A percentile compares a stretch with the other conserved stretches of the same genome.
These are phyloP conservation scores for Hipposideros larvatus DNA, from an alignment of 2,797 vertebrate species.

Conservation along the genomic window DNA sequence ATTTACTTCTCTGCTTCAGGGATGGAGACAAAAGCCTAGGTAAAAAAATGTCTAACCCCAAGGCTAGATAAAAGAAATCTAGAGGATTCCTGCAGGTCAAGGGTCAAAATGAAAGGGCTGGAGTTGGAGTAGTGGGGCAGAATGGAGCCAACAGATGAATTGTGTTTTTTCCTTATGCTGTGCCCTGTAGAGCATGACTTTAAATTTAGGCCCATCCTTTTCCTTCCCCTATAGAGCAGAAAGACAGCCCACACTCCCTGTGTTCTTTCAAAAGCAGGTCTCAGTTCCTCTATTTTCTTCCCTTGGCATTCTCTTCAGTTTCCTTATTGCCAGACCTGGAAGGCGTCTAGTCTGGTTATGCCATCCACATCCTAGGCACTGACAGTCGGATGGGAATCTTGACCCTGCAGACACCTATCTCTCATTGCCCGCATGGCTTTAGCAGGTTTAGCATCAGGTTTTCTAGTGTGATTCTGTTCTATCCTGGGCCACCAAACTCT, in stretches of 20 bases:
- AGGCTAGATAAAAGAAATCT: neutral
- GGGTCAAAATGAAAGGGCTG: neutral
- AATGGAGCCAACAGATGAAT: neutral
- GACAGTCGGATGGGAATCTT: neutral
- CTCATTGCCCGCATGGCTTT: neutral
- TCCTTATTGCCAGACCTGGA: neutral
- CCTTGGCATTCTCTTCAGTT: neutral
- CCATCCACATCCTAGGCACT: neutral
- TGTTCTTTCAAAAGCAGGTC: slow-evolving; percentile 20
- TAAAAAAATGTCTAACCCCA: neutral
- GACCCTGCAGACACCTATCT: neutral
- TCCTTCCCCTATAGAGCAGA: neutral
- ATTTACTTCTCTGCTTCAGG: neutral
- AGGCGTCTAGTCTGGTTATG: neutral
- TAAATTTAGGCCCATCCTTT: neutral
- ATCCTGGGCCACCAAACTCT: neutral
- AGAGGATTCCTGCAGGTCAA: neutral
- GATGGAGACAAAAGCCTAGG: neutral
- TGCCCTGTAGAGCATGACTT: neutral
- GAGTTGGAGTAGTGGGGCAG: neutral
- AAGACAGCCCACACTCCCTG: neutral
- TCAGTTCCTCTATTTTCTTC: neutral
- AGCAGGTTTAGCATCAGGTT: neutral
- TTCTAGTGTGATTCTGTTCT: neutral
- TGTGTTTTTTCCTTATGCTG: neutral